These are phyloP conservation scores for Hydrotaea diabolus DNA, from an alignment of 2,888 invertebrate genomes.

Conservation along the genomic window DNA sequence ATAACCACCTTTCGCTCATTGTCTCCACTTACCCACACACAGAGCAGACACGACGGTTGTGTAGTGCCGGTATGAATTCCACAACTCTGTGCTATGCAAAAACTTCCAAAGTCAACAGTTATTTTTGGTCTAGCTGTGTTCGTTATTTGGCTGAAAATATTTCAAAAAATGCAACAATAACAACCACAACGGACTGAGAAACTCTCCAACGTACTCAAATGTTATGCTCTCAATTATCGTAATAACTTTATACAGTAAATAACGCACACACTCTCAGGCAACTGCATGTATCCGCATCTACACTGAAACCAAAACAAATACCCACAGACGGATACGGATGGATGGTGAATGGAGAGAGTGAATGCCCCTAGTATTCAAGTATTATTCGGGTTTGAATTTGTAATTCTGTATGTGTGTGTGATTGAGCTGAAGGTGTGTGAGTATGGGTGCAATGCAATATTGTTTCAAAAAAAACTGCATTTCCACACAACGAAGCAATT, in stretches of 20 bases:
- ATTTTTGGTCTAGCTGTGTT: slow-evolving; percentile 43
- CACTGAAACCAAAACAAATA: slow-evolving; percentile 28
- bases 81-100: slow-evolving; percentile 46
- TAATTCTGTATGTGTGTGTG: slow-evolving; percentile 3
- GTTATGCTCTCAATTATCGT: slow-evolving; percentile 64
- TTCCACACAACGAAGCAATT: slow-evolving; percentile 58
- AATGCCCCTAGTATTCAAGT: slow-evolving; percentile 8
- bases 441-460: slow-evolving; percentile 31
- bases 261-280: background rate
- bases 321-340: too few species aligned
- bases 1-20: background rate
- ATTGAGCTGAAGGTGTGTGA: slow-evolving; percentile 8
- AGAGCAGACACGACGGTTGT: background rate
- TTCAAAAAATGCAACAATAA: slow-evolving; percentile 9
- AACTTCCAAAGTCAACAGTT: slow-evolving; percentile 63
- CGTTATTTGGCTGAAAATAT: slow-evolving; percentile 31
- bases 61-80: slow-evolving; percentile 55
- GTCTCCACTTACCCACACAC: background rate
- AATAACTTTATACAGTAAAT: slow-evolving; percentile 63
- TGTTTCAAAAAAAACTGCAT: slow-evolving; percentile 60
- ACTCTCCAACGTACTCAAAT: slow-evolving; percentile 55
- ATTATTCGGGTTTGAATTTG: too few species aligned
- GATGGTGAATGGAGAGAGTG: slow-evolving; percentile 16
- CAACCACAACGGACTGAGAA: slow-evolving; percentile 12
- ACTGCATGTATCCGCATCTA: slow-evolving; percentile 2